phyloP scores from a whole-genome alignment of 2,113 vertebrate species.

The Caracal caracal region DNA sequence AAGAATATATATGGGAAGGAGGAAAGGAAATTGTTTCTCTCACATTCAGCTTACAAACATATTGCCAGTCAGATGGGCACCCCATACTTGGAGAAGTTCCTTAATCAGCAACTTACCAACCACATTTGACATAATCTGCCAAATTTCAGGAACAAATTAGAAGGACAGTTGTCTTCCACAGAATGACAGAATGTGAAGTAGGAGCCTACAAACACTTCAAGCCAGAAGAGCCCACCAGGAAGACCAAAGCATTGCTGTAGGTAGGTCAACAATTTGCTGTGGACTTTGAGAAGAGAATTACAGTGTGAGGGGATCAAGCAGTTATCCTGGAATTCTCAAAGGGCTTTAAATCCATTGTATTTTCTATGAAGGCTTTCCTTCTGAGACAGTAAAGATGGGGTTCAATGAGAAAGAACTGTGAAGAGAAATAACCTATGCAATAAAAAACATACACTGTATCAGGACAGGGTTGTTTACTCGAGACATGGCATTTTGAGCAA shows the following conservation, averaged over 20 bases:
- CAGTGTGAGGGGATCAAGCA: conserved; percentile 88
- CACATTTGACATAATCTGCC: conserved; percentile 94
- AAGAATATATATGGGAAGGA: conserved; percentile 92
- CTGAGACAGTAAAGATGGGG: conserved; percentile 86
- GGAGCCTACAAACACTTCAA: conserved; percentile 90
- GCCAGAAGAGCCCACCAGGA: conserved; percentile 91
- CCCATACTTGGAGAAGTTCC: conserved; percentile 87
- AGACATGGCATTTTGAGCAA: conserved; percentile 89
- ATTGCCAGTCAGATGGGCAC: conserved; percentile 90
- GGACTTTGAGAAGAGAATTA: conserved; percentile 90
- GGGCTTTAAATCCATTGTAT: conserved; percentile 89
- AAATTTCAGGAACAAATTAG: conserved; percentile 90
- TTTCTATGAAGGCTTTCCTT: conserved; percentile 90
- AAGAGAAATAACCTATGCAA: neutral
- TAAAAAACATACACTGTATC: neutral
- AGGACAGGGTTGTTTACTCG: conserved; percentile 90
- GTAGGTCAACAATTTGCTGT: conserved; percentile 87
- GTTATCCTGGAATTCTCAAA: conserved; percentile 88
- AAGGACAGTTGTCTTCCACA: conserved; percentile 89
- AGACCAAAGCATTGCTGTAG: conserved; percentile 93
- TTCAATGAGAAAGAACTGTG: neutral
- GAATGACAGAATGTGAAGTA: conserved; percentile 88
- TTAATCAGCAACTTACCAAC: conserved; percentile 95
- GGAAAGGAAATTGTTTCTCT: conserved; percentile 87
- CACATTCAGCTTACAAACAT: conserved; percentile 87